These are phyloP conservation scores for Masticophis lateralis DNA, from an alignment of 2,797 vertebrate genomes.

Conservation along the genomic window DNA sequence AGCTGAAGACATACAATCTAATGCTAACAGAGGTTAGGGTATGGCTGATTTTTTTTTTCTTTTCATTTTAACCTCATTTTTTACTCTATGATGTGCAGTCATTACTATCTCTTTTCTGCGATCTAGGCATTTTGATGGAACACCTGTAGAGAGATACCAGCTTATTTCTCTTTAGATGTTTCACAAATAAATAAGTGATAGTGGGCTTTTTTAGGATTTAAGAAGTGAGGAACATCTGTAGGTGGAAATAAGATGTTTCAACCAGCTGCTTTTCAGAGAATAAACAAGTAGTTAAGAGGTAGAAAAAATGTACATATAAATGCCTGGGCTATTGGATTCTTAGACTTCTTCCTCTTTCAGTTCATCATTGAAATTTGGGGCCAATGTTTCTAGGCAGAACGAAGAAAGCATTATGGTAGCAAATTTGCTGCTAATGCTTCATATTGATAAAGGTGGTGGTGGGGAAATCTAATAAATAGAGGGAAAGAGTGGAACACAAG, in stretches of 20 bases:
- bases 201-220: constrained; percentile 14
- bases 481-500: background rate
- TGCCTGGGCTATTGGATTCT: background rate
- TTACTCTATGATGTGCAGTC: background rate
- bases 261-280: background rate
- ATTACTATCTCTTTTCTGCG: background rate
- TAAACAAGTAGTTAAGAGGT: background rate
- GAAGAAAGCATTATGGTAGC: background rate
- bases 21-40: background rate
- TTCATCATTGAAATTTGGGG: background rate
- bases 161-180: background rate
- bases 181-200: background rate
- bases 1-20: background rate
- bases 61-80: background rate
- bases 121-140: background rate
- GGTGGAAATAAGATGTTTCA: background rate
- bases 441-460: background rate
- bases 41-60: background rate
- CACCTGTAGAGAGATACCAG: background rate
- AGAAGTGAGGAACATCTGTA: constrained; percentile 31
- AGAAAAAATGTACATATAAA: background rate
- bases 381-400: background rate
- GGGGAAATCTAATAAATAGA: background rate
- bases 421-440: background rate
- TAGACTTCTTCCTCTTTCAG: background rate